Conservation (phyloP, 2,888 invertebrate genomes). For the Tipula lateralis region DNA sequence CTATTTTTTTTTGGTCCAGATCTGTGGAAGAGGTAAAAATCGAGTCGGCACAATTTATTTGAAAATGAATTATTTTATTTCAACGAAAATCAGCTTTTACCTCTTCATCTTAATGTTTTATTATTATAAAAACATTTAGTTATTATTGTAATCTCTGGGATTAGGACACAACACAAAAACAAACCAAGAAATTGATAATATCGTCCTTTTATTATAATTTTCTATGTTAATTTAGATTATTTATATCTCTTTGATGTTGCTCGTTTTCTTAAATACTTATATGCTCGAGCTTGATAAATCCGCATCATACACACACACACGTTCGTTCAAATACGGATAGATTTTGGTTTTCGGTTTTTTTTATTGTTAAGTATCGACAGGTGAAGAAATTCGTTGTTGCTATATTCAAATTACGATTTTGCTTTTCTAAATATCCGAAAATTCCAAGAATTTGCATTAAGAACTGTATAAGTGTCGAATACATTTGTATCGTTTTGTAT, state of each 20-base stretch:
- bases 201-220: background rate
- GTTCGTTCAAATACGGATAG: background rate
- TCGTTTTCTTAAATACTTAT: background rate
- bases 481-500: background rate
- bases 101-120: background rate
- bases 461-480: background rate
- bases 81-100: conserved; percentile 13
- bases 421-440: background rate
- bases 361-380: background rate
- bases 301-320: background rate
- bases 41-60: background rate
- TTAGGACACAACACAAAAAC: conserved; percentile 9
- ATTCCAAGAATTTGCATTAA: conserved; percentile 5
- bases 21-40: background rate
- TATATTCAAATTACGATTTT: conserved; percentile 12
- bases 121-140: background rate
- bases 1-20: background rate
- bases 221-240: conserved; percentile 19
- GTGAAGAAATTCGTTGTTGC: background rate
- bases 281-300: background rate
- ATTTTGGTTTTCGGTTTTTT: background rate
- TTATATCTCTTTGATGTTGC: background rate
- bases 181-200: background rate
- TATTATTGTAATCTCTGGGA: background rate
- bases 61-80: background rate